Percentiles rank a stretch among this genome's conserved stretches.
Conservation (phyloP, 1,140 invertebrate genomes). For the Aphelinus certus region DNA sequence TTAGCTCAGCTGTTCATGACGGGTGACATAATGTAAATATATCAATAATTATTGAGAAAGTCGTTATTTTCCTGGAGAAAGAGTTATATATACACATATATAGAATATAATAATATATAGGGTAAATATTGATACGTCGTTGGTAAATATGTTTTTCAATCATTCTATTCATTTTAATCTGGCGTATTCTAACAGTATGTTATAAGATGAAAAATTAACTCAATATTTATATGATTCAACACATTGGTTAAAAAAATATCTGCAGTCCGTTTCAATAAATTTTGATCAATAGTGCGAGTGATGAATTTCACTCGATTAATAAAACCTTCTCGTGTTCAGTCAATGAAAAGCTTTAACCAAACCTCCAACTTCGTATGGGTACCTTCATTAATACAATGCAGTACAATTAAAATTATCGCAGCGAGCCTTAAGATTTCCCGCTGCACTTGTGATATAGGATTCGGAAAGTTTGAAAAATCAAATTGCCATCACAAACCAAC, state of each 20-base stretch:
- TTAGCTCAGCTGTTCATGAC: neutral
- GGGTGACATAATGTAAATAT: conserved; percentile 11
- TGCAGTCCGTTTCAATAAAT: no score
- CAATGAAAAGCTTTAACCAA: no score
- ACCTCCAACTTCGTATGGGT: conserved; percentile 8
- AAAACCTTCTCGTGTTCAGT: no score
- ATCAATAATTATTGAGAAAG: neutral
- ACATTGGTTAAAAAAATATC: no score
- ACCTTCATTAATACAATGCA: conserved; percentile 24
- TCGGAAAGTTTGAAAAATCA: neutral
- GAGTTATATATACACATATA: no score
- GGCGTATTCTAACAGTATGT: no score
- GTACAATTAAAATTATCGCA: neutral
- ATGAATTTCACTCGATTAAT: no score
- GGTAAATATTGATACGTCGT: neutral
- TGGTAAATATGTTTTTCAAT: neutral
- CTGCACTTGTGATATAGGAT: conserved; percentile 10
- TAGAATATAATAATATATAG: neutral
- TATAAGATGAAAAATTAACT: no score
- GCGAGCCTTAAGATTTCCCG: neutral
- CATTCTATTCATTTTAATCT: no score
- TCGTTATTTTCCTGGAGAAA: conserved; percentile 3
- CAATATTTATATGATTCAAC: no score
- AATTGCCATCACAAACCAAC: neutral
- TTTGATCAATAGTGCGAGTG: no score